phyloP scores from a whole-genome alignment of 2,888 invertebrate species.

The Heliconius charithonia region DNA sequence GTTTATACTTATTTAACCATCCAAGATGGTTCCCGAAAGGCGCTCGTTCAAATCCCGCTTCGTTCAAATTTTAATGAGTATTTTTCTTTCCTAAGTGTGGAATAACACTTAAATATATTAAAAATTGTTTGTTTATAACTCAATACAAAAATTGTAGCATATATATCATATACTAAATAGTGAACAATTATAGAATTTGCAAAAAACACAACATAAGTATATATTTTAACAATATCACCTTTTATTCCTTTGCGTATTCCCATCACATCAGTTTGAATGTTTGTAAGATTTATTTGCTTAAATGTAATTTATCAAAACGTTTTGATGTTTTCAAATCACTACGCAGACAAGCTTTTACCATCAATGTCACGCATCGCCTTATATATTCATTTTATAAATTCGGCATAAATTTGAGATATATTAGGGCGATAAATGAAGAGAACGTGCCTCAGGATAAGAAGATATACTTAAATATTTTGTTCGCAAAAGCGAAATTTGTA shows the following conservation, averaged over 20 bases:
- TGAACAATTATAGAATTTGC: no score
- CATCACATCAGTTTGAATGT: slow-evolving; percentile 18
- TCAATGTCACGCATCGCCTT: slow-evolving; percentile 43
- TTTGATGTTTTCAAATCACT: slow-evolving; percentile 41
- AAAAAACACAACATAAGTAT: no score
- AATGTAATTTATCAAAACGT: slow-evolving; percentile 43
- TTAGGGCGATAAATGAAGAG: slow-evolving; percentile 3
- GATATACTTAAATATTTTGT: slow-evolving; percentile 26
- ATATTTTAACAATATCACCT: not conserved
- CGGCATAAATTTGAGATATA: slow-evolving; percentile 21
- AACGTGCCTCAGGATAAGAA: slow-evolving; percentile 23
- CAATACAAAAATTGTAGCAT: no score
- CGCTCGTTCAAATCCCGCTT: no score
- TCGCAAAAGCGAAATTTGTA: slow-evolving; percentile 17
- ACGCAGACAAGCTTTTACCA: slow-evolving; percentile 49
- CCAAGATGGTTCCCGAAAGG: no score
- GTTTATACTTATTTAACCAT: no score
- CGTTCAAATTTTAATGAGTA: no score
- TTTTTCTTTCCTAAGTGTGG: no score
- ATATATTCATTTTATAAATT: slow-evolving; percentile 27
- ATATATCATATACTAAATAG: not conserved
- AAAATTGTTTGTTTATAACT: no score
- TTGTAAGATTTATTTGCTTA: slow-evolving; percentile 37
- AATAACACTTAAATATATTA: no score
- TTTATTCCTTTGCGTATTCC: not conserved